Conservation (phyloP, 2,797 vertebrate species). For the Hoplostethus mediterraneus region DNA sequence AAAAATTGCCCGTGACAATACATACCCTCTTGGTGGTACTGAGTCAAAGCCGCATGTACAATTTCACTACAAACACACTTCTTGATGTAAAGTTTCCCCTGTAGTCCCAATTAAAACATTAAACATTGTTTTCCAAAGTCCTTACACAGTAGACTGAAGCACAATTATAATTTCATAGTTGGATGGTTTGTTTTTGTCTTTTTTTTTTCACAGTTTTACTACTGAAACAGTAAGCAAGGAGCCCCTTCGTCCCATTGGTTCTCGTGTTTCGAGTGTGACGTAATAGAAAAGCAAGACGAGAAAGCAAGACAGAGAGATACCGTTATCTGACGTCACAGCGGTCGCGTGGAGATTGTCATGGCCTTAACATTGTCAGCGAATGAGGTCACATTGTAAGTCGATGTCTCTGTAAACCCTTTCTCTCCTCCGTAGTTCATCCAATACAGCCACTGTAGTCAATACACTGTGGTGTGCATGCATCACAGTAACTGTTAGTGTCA, state of each 20-base stretch:
- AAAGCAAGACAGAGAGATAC: conserved; percentile 39
- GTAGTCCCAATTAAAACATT: conserved; percentile 51
- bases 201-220: conserved; percentile 61
- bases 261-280: conserved; percentile 49
- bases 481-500: conserved; percentile 45
- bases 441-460: conserved; percentile 23
- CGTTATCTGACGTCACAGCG: conserved; percentile 35
- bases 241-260: conserved; percentile 80
- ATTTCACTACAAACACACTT: conserved; percentile 60
- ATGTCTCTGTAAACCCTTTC: conserved; percentile 49
- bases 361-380: conserved; percentile 64
- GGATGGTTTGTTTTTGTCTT: not conserved
- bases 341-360: conserved; percentile 82
- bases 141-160: conserved; percentile 28
- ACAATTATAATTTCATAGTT: conserved; percentile 35
- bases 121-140: not conserved
- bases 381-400: conserved; percentile 55
- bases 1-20: conserved; percentile 28
- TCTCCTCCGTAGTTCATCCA: conserved; percentile 33
- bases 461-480: conserved; percentile 47
- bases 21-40: conserved; percentile 39
- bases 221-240: conserved; percentile 78
- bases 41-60: conserved; percentile 60
- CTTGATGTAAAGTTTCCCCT: conserved; percentile 47
- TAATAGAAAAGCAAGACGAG: conserved; percentile 50